A percentile compares a stretch with the other conserved stretches of the same genome.
Evolutionary conservation across 2,113 vertebrate genomes (phyloP).

Genomic region (Climacteris rufus): DNA sequence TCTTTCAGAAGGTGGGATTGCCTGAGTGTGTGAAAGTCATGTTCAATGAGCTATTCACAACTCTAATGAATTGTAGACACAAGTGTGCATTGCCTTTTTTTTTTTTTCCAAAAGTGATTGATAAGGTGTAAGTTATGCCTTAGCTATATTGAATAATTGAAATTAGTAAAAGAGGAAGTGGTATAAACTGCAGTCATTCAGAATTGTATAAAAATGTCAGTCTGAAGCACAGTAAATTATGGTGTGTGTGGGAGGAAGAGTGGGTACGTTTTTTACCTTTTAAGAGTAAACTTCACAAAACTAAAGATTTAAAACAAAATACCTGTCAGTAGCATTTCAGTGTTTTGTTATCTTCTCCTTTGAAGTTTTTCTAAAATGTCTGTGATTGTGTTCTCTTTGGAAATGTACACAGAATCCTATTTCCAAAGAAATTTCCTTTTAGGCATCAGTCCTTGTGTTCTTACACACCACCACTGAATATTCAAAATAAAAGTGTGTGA

Average conservation of each 20-base stretch:
- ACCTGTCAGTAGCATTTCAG: background rate
- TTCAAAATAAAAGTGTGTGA: background rate
- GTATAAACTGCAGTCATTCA: background rate
- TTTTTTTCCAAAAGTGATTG: background rate
- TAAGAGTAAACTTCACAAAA: background rate
- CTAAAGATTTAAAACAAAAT: background rate
- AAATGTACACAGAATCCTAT: background rate
- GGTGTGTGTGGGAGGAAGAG: background rate
- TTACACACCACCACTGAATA: accelerated
- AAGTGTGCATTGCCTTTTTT: slow-evolving; percentile 13
- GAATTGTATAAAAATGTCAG: background rate
- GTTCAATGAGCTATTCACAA: slow-evolving; percentile 64
- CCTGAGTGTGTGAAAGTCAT: slow-evolving; percentile 59
- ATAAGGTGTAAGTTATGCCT: background rate
- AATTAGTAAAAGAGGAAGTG: background rate
- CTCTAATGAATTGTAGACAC: slow-evolving; percentile 40
- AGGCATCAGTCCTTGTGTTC: background rate
- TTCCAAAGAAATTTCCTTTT: background rate
- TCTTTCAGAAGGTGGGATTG: slow-evolving; percentile 74
- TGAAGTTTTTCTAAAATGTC: background rate
- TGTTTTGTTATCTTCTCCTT: background rate
- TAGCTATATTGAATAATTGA: background rate
- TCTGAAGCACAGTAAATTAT: background rate
- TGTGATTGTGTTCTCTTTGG: background rate
- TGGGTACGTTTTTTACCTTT: background rate